A percentile compares a stretch with the other conserved stretches of the same genome.
Conservation (phyloP, 2,888 invertebrate species). For the Acleris emargana region DNA sequence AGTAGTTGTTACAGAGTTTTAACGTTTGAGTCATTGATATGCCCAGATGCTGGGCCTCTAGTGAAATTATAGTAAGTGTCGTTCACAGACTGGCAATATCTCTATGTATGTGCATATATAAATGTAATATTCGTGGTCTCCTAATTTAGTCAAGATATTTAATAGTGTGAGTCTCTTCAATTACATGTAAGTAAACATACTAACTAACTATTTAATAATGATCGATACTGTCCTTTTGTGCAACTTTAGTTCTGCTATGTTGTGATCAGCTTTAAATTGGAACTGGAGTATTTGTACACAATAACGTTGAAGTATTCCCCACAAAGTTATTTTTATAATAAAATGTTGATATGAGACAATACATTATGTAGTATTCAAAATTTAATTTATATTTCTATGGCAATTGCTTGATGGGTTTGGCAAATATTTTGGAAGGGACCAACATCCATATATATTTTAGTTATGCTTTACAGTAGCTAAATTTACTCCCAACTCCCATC, state of each 20-base stretch:
- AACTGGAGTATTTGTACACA: slow-evolving; percentile 79
- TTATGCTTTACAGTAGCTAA: slow-evolving; percentile 55
- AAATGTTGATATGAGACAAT: slow-evolving; percentile 80
- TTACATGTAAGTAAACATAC: slow-evolving; percentile 75
- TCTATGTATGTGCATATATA: slow-evolving; percentile 81
- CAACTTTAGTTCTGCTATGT: slow-evolving; percentile 80
- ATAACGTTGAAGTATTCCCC: slow-evolving; percentile 71
- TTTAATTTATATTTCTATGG: slow-evolving; percentile 56
- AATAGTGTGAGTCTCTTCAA: slow-evolving; percentile 82
- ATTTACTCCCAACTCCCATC: slow-evolving; percentile 46
- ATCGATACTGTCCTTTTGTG: slow-evolving; percentile 78
- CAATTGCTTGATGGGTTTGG: slow-evolving; percentile 64
- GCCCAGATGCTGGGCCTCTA: slow-evolving; percentile 79
- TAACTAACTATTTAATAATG: slow-evolving; percentile 66
- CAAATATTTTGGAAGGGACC: slow-evolving; percentile 79
- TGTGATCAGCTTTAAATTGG: slow-evolving; percentile 81
- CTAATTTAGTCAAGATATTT: slow-evolving; percentile 83
- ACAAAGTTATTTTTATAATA: slow-evolving; percentile 81
- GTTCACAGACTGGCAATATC: slow-evolving; percentile 82
- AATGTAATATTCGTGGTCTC: slow-evolving; percentile 81
- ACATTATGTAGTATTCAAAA: slow-evolving; percentile 73
- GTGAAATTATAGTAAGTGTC: slow-evolving; percentile 81
- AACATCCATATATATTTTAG: slow-evolving; percentile 63
- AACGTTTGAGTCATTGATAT: slow-evolving; percentile 77
- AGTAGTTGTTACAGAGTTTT: slow-evolving; percentile 81